These are phyloP conservation scores for Dipodomys merriami DNA, from an alignment of 2,113 vertebrate genomes.

Conservation along the genomic window DNA sequence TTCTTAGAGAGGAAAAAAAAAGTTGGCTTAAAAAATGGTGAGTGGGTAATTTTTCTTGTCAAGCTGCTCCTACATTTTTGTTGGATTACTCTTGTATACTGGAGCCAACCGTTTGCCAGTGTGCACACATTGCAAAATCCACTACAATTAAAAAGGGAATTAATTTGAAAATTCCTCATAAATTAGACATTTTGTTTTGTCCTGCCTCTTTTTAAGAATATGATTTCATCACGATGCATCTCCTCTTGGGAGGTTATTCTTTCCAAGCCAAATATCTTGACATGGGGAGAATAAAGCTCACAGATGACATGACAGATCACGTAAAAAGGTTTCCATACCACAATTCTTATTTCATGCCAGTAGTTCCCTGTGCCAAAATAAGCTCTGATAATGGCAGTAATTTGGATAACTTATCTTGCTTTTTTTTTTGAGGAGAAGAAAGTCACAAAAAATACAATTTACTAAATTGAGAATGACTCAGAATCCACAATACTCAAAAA, in stretches of 20 bases:
- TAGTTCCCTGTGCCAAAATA: slow-evolving; percentile 71
- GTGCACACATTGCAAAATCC: slow-evolving; percentile 41
- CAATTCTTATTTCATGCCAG: slow-evolving; percentile 60
- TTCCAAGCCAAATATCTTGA: slow-evolving; percentile 64
- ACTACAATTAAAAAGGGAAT: slow-evolving; percentile 41
- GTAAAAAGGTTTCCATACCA: slow-evolving; percentile 45
- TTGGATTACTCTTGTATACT: not conserved
- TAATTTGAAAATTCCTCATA: slow-evolving; percentile 63
- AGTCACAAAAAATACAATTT: slow-evolving; percentile 69
- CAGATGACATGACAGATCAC: slow-evolving; percentile 32
- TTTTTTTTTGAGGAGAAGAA: slow-evolving; percentile 63
- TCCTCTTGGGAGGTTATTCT: slow-evolving; percentile 54
- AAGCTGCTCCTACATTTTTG: slow-evolving; percentile 66
- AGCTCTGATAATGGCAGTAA: slow-evolving; percentile 64
- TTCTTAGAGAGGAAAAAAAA: slow-evolving; percentile 53
- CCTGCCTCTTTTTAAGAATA: slow-evolving; percentile 57
- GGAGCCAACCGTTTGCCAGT: slow-evolving; percentile 57
- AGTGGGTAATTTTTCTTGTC: slow-evolving; percentile 69
- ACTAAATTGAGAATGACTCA: slow-evolving; percentile 72
- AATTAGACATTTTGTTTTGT: slow-evolving; percentile 65
- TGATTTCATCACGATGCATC: slow-evolving; percentile 52
- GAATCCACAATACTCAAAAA: slow-evolving; percentile 67
- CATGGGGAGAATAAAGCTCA: not conserved
- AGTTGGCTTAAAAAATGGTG: slow-evolving; percentile 63
- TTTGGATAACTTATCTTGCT: slow-evolving; percentile 70